phyloP scores from a whole-genome alignment of 1,140 invertebrate species.

The Acromyrmex echinatior region DNA sequence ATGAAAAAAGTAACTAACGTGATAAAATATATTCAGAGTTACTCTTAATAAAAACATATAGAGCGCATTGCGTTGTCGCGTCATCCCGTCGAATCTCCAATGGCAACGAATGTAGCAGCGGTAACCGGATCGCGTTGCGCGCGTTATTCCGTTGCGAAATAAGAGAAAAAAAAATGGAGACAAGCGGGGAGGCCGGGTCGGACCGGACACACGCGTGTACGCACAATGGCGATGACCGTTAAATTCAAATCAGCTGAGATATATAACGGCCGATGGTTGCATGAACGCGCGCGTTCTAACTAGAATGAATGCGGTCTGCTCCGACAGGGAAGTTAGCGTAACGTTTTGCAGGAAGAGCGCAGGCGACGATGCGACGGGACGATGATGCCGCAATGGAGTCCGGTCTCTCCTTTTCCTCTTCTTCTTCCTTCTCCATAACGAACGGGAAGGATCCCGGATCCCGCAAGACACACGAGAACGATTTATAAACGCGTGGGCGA shows the following conservation, averaged over 20 bases:
- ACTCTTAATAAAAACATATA: slow-evolving; percentile 1
- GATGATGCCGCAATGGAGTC: slow-evolving; percentile 5
- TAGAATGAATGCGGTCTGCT: slow-evolving; percentile 73
- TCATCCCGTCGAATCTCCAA: neutral
- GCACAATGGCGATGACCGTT: slow-evolving; percentile 81
- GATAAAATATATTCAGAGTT: slow-evolving; percentile 8
- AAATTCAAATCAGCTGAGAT: slow-evolving; percentile 83
- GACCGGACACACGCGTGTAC: slow-evolving; percentile 47
- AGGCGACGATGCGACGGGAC: slow-evolving; percentile 22
- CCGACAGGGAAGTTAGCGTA: slow-evolving; percentile 32
- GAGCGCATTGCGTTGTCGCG: neutral
- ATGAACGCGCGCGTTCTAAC: slow-evolving; percentile 73
- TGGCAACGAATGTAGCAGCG: neutral
- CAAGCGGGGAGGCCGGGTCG: slow-evolving; percentile 15
- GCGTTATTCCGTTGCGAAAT: slow-evolving; percentile 40
- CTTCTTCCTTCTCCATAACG: neutral
- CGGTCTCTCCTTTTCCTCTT: neutral
- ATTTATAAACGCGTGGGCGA: slow-evolving; percentile 75
- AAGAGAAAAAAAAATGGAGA: slow-evolving; percentile 49
- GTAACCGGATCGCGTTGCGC: slow-evolving; percentile 18
- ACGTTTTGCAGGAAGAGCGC: slow-evolving; percentile 58
- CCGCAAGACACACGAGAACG: slow-evolving; percentile 48
- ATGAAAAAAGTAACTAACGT: neutral
- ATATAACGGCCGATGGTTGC: slow-evolving; percentile 77
- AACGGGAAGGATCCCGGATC: slow-evolving; percentile 25